A percentile compares a stretch with the other conserved stretches of the same genome.
Conservation (phyloP, 1,140 invertebrate species). For the Leptopilina boulardi region DNA sequence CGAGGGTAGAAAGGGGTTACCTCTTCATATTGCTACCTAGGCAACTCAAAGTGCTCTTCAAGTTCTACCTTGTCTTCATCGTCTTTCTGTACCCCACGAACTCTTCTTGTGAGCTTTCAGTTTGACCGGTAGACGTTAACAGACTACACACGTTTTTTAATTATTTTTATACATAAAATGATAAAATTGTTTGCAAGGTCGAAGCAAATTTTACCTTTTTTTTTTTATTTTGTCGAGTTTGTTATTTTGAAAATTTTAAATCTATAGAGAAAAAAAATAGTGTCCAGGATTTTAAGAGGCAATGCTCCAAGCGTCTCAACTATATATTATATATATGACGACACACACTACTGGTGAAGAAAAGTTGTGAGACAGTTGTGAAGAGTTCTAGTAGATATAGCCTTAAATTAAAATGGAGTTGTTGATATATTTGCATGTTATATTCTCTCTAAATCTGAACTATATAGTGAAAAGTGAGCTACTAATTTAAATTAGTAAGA, state of each 20-base stretch:
- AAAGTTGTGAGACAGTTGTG: background rate
- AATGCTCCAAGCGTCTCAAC: constrained; percentile 1
- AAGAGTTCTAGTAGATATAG: background rate
- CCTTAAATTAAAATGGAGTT: too few relatives aligned
- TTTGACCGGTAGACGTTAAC: constrained; percentile 53
- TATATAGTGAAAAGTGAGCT: too few relatives aligned
- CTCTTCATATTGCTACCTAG: constrained; percentile 73
- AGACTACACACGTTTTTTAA: constrained; percentile 18
- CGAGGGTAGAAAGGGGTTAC: constrained; percentile 39
- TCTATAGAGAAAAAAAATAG: background rate
- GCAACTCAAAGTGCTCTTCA: constrained; percentile 70
- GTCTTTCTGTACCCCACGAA: constrained; percentile 41
- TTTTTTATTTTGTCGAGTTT: background rate
- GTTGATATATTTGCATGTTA: too few relatives aligned
- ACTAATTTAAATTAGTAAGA: too few relatives aligned
- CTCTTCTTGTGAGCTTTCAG: constrained; percentile 51
- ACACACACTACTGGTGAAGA: background rate
- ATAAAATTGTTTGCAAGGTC: background rate
- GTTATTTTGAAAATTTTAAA: background rate
- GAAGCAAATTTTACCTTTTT: too few relatives aligned
- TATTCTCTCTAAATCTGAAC: too few relatives aligned
- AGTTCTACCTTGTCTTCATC: constrained; percentile 54
- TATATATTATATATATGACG: background rate
- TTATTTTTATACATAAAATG: background rate
- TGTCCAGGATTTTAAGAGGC: background rate